Evolutionary conservation across 2,113 vertebrate species (phyloP).

Genomic region (Crotalus helleri): DNA sequence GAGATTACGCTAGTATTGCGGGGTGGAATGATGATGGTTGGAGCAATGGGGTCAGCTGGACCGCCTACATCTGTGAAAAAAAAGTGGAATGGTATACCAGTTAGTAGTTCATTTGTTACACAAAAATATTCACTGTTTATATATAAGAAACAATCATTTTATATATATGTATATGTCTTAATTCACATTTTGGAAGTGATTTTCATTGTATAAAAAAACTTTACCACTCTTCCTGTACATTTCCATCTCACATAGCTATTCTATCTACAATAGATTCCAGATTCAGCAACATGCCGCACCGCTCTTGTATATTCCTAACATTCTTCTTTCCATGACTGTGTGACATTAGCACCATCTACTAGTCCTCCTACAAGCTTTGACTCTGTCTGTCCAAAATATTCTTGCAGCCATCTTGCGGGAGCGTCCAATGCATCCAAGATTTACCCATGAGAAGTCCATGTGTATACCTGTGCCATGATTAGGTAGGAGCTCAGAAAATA

Average conservation of each 20-base stretch:
- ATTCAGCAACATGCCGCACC: background rate
- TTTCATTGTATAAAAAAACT: background rate
- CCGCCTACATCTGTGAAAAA: slow-evolving; percentile 85
- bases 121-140: background rate
- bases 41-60: slow-evolving; percentile 92
- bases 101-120: background rate
- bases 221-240: background rate
- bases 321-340: background rate
- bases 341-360: background rate
- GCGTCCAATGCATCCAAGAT: background rate
- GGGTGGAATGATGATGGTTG: slow-evolving; percentile 91
- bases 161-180: background rate
- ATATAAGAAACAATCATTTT: background rate
- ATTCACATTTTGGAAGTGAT: background rate
- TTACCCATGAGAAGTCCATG: too few species aligned
- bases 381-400: background rate
- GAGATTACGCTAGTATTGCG: slow-evolving; percentile 92
- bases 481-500: background rate
- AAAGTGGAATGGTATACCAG: background rate
- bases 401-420: background rate
- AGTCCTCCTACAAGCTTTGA: background rate
- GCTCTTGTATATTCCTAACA: background rate
- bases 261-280: background rate
- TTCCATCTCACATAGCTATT: background rate
- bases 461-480: background rate